Evolutionary conservation across 2,888 invertebrate species (phyloP), one percentile per base, ranked within the genome.

Genomic region (Teleogryllus oceanicus): DNA sequence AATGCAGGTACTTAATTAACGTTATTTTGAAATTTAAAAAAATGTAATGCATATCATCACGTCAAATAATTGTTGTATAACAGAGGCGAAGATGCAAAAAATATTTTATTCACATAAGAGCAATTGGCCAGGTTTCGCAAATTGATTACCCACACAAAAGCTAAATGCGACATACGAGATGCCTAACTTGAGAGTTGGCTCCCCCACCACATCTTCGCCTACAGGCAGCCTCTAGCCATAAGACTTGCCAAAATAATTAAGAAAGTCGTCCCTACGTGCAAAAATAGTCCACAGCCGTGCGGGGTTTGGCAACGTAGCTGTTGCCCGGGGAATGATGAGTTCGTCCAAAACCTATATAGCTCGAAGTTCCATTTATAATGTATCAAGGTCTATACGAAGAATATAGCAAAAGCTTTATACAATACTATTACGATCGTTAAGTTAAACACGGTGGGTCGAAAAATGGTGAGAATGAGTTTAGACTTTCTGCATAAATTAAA

Each of bases 231-330:
- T 78, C 78, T 74, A 80, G 80, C 81, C 79, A n/a, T n/a, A n/a
- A 50, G 78, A 76, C 90, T 90, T 92, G 92, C 92, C 92, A 92
- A 92, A 92, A 92, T 92, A 91, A 92, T 92, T 92, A 92, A 91
- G 91, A 92, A 90, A 92, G 91, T 90, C 90, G 89, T 89, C 89
- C 89, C 87, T 89, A 89, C 86, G 89, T 88, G 89, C 89, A 89
- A 90, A 89, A 90, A 89, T 87, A 88, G 89, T 92, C 89, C 81
- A 81, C 82, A 80, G 50, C 79, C 75, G 78, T 76, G 13, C 21
- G 85, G 85, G 85, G 86, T 86, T 87, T 86, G 86, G 87, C 86
- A 85, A 85, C 85, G 85, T 85, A 85, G 85, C 78, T 78, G 78
- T 79, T 82, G 80, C 82, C 83, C 81, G 81, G 83, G 81, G 51